Evolutionary conservation across 2,797 vertebrate species (phyloP).

Genomic region (Halcyon chelicuti): DNA sequence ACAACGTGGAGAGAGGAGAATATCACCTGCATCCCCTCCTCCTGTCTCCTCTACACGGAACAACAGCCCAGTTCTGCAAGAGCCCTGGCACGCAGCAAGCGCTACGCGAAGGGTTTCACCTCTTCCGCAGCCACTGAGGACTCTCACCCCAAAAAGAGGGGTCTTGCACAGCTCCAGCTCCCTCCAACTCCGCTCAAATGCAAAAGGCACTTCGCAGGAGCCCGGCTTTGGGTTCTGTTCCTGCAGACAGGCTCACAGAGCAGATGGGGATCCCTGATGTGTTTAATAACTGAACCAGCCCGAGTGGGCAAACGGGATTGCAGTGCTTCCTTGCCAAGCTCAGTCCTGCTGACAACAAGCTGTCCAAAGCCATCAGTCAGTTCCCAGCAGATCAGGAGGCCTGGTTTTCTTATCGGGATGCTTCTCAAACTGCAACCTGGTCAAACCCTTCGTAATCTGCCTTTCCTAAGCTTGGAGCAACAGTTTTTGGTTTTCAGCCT

Average conservation of each 20-base stretch:
- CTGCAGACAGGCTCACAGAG: neutral
- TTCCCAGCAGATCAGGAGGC: neutral
- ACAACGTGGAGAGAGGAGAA: neutral
- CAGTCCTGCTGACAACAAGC: constrained; percentile 9
- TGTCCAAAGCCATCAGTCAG: neutral
- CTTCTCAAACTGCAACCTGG: neutral
- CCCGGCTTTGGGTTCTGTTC: neutral
- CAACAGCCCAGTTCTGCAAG: neutral
- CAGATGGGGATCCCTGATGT: constrained; percentile 41
- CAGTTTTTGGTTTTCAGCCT: neutral
- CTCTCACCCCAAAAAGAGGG: neutral
- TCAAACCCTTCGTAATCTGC: neutral
- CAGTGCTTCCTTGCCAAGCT: neutral
- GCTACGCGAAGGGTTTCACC: neutral
- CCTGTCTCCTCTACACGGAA: neutral
- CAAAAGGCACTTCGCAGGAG: neutral
- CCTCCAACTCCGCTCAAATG: neutral
- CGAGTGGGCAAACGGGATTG: constrained; percentile 20
- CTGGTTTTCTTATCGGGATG: neutral
- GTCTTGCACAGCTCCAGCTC: neutral
- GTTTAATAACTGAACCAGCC: constrained; percentile 19
- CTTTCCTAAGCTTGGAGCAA: neutral
- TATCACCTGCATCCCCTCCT: neutral
- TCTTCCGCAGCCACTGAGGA: neutral
- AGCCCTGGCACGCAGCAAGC: neutral